Base-by-base conservation (phyloP, 2,797 vertebrate genomes). In the Toxotes lorentzi region DNA sequence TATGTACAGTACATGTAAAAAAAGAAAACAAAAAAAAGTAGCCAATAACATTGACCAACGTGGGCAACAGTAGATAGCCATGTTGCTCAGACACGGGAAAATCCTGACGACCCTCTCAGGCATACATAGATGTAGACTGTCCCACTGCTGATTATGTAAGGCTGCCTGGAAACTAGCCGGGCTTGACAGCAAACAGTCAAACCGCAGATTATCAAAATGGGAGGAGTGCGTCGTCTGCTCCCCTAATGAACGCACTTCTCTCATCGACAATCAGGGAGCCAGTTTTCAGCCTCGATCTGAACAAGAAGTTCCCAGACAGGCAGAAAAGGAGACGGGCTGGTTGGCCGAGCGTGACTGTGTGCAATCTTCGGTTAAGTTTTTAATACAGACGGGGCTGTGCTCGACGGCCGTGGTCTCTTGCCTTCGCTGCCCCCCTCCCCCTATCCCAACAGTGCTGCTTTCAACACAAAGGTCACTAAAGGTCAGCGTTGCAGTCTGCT, bases 1-100 rank as follows among this genome's bases (percentile, higher is more conserved):
- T 95, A 96, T 95, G 83, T 95, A 96, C 94, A 95, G 93, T 92
- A 95, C 94, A 95, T 93, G 93, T 94, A 94, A 91, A 94, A 87
- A 94, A 93, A 90, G 17, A 61, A 89, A 89, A 87, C 66, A 76
- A 80, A 84, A 82, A 84, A 82, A 89, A 89, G 73, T 91, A 89
- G 93, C 92, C 93, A 93, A 93, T 89, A 94, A 89, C 87, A 88
- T 92, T 92, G 91, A 93, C 90, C 80, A 68, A 88, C 67, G 51
- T 82, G 84, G 86, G 89, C 89, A 93, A 94, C 91, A 88, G 88
- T 89, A 91, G 89, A 93, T 75, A 84, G 88, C 91, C 89, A 82
- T 81, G 92, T 92, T 90, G 90, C 88, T 90, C 87, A 85, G 74
- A 87, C 76, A 76, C 50, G 63, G 83, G 84, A 81, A 83, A 88